Conservation (phyloP, 2,888 invertebrate species). For the Lordiphosa fenestrarum region DNA sequence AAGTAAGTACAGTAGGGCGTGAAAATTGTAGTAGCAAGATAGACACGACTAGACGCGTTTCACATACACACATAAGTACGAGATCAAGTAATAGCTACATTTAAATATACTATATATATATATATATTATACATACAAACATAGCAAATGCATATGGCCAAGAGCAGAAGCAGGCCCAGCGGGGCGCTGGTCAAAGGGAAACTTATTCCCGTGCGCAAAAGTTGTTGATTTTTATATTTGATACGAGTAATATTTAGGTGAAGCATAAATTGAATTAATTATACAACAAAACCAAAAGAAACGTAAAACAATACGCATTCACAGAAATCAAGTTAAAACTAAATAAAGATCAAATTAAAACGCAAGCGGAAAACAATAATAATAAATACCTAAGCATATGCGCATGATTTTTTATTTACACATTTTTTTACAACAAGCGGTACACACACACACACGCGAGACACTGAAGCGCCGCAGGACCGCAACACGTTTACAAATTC, state of each 20-base stretch:
- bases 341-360: conserved; percentile 39
- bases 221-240: conserved; percentile 81
- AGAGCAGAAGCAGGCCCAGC: conserved; percentile 10
- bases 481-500: conserved; percentile 33
- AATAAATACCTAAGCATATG: conserved; percentile 51
- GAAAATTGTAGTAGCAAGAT: conserved; percentile 59
- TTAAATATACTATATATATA: conserved; percentile 51
- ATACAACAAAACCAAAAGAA: conserved; percentile 60
- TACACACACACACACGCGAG: conserved; percentile 30
- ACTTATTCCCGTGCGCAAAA: conserved; percentile 56
- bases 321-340: conserved; percentile 31
- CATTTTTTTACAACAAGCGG: conserved; percentile 64
- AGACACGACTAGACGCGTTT: conserved; percentile 41
- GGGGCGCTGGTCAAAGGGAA: conserved; percentile 38
- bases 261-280: conserved; percentile 75
- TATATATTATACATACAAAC: conserved; percentile 55
- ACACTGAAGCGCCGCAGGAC: conserved; percentile 19
- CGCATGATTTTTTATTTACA: conserved; percentile 64
- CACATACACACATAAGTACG: conserved; percentile 28
- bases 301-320: conserved; percentile 33
- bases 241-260: conserved; percentile 79
- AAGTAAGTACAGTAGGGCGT: conserved; percentile 56
- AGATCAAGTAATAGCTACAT: conserved; percentile 67
- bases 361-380: conserved; percentile 70
- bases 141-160: conserved; percentile 65